These are phyloP conservation scores for Oryzias javanicus DNA, from an alignment of 2,113 vertebrate genomes.

Conservation along the genomic window DNA sequence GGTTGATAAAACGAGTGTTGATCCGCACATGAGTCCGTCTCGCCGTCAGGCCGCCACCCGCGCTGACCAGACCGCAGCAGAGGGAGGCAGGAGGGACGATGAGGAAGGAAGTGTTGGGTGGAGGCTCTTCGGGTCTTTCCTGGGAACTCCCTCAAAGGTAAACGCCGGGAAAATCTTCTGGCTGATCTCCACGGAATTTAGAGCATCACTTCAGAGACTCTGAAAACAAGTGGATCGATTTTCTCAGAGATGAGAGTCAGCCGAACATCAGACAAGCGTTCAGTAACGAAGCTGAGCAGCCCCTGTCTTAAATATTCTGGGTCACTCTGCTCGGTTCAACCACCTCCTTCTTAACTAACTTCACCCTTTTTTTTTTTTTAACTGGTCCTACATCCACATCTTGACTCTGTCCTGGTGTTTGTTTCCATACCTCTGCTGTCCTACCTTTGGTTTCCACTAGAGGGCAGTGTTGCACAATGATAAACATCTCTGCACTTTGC, in stretches of 20 bases:
- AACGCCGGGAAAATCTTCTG: constrained; percentile 4
- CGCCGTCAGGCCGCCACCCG: constrained; percentile 37
- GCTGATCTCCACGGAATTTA: not conserved
- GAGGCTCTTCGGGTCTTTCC: constrained; percentile 66
- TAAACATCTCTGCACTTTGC: not conserved
- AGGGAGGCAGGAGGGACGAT: constrained; percentile 30
- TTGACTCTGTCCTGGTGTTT: not conserved
- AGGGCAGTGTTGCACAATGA: constrained; percentile 31
- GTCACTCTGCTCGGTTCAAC: constrained; percentile 22
- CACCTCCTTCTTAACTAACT: constrained; percentile 1
- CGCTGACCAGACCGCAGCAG: constrained; percentile 28
- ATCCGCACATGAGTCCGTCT: constrained; percentile 47
- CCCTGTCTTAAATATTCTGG: constrained; percentile 1
- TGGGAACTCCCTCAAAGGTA: constrained; percentile 64
- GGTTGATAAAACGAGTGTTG: not conserved
- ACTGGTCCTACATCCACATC: not conserved
- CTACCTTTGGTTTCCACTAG: constrained; percentile 23
- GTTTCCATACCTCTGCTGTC: no score
- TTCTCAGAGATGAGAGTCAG: not conserved
- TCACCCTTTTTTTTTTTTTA: not conserved
- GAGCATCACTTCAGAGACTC: not conserved
- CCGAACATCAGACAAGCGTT: not conserved
- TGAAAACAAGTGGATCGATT: not conserved
- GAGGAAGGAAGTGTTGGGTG: constrained; percentile 43
- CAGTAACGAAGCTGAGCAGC: not conserved